Conservation (phyloP, 2,797 vertebrate species). For the Sebastes minor region DNA sequence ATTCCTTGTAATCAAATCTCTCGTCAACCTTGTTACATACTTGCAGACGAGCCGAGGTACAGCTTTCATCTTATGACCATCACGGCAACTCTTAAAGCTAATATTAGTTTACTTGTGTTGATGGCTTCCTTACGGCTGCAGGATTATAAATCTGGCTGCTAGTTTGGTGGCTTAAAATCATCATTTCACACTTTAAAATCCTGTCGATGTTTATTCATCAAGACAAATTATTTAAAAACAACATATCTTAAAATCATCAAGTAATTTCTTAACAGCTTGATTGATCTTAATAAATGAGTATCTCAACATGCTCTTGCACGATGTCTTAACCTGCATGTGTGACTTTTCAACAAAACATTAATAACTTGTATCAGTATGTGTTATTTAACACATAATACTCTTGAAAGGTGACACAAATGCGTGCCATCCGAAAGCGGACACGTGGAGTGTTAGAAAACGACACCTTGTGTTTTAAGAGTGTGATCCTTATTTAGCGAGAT, state of each 20-base stretch:
- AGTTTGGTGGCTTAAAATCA: neutral
- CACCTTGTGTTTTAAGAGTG: slow-evolving; percentile 56
- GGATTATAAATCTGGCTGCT: neutral
- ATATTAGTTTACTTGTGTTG: slow-evolving; percentile 42
- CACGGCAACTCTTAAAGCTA: slow-evolving; percentile 34
- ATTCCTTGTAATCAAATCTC: slow-evolving; percentile 70
- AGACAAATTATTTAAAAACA: neutral
- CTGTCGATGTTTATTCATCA: neutral
- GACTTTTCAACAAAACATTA: slow-evolving; percentile 25
- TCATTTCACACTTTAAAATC: neutral
- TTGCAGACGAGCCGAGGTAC: slow-evolving; percentile 54
- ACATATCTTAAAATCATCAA: neutral
- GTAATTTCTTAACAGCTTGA: neutral
- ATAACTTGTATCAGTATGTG: slow-evolving; percentile 11
- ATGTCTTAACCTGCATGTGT: neutral
- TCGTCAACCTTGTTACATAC: slow-evolving; percentile 67
- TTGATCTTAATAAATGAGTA: neutral
- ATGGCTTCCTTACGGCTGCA: neutral
- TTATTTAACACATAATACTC: slow-evolving; percentile 9
- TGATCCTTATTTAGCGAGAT: slow-evolving; percentile 63
- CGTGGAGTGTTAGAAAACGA: slow-evolving; percentile 31
- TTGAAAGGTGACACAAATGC: slow-evolving; percentile 24
- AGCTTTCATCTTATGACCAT: slow-evolving; percentile 41
- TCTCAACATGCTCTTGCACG: neutral
- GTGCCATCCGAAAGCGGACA: slow-evolving; percentile 7